phyloP scores from a whole-genome alignment of 2,888 invertebrate genomes.

The Polymixis lichenea region DNA sequence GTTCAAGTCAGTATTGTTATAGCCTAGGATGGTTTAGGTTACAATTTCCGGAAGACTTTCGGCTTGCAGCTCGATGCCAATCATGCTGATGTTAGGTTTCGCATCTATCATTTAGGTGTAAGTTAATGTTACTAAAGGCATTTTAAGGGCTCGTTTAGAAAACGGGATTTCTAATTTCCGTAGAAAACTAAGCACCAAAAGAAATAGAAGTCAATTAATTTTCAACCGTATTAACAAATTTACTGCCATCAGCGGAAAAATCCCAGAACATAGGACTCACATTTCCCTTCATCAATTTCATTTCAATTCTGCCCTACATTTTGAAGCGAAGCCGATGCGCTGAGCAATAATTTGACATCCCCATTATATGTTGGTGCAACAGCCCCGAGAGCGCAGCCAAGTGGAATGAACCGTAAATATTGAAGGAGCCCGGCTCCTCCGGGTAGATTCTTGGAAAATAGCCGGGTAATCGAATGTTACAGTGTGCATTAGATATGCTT shows the following conservation, averaged over 20 bases:
- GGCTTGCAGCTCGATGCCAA: background rate
- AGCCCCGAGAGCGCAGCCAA: constrained; percentile 36
- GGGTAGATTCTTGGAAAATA: constrained; percentile 47
- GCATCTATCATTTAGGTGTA: background rate
- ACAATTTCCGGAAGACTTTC: background rate
- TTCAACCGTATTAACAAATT: background rate
- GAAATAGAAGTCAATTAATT: background rate
- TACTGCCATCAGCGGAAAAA: background rate
- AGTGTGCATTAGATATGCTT: constrained; percentile 1
- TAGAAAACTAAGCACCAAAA: background rate
- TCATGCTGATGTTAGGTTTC: background rate
- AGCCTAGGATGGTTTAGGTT: background rate
- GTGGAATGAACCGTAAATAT: constrained; percentile 63
- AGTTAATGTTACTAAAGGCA: background rate
- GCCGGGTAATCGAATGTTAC: constrained; percentile 48
- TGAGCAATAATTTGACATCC: constrained; percentile 43
- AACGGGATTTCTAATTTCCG: background rate
- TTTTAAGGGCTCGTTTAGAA: background rate
- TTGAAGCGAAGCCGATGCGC: constrained; percentile 23
- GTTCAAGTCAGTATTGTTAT: too few relatives aligned
- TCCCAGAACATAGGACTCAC: background rate
- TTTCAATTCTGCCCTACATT: constrained; percentile 32
- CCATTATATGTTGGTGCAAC: constrained; percentile 44
- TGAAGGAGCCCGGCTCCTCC: constrained; percentile 35
- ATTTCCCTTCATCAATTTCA: constrained; percentile 21